Base-by-base conservation (phyloP, 2,113 vertebrate genomes). In the human (Homo sapiens) region DNA sequence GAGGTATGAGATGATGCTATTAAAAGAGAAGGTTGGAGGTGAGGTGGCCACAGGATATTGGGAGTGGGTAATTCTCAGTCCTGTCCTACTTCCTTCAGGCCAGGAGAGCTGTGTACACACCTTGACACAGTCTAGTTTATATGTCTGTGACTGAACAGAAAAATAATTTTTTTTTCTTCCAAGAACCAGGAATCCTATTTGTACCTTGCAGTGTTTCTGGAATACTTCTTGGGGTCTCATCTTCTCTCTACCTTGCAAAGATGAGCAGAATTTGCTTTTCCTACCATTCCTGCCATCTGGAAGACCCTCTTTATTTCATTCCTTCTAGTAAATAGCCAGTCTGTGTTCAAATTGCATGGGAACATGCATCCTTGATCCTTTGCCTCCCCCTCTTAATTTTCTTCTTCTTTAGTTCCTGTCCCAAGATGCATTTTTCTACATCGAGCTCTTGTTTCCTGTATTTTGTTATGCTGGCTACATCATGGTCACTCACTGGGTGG, bases 311-410 rank as follows among this genome's bases (percentile, higher is more conserved):
- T 61, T 96, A 45, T 61, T 59, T 94, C 80, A 92, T 87, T 90
- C 79, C 27, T 94, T 43, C 83, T 70, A 80, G 66, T 78, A 82
- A 87, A 87, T 16, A 92, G 17, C 82, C 87, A 94, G 52, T 86
- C 59, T 94, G 79, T 93, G 88, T 78, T 76, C 57, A 89, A 89
- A 89, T 94, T 55, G 89, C 96, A 89, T 50, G 25, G 35, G 57
- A 22, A 96, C 95, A 90, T 23, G 11, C 32, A 81, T 92, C 93
- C 92, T 96, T 97, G 83, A 90, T 96, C 75, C 66, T 97, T 90
- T 90, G 45, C 64, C 57, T 98, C 66, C 9, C 55, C 18, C 38
- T 93, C 68, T 93, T 92, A 52, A 84, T 93, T 95, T 97, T 81
- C 61, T 97, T 79, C 3, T 80, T 88, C 81, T 89, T 90, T 22